phyloP scores from a whole-genome alignment of 64 coral and sea anemone genomes.

The Montipora efflorescens region DNA sequence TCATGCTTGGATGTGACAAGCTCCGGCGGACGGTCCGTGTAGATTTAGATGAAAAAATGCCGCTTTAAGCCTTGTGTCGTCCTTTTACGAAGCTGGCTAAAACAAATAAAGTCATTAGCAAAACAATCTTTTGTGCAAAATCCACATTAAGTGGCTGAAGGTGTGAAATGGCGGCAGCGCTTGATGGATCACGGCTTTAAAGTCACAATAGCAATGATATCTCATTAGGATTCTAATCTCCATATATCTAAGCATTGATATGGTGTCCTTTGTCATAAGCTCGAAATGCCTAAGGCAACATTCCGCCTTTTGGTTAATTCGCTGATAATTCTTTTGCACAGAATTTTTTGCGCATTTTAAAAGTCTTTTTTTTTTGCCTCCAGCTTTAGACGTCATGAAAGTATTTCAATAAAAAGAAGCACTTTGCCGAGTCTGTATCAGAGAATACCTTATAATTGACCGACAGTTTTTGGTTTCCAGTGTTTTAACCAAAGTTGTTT shows the following conservation, averaged over 20 bases:
- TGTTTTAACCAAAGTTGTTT: too few species aligned
- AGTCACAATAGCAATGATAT: constrained; percentile 37
- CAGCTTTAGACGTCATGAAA: too few species aligned
- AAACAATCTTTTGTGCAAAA: not conserved
- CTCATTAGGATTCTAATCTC: constrained; percentile 53
- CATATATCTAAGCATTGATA: not conserved
- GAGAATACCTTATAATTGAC: too few species aligned
- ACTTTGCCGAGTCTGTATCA: too few species aligned
- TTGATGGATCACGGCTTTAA: not conserved
- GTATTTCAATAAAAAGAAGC: too few species aligned
- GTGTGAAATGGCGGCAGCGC: constrained; percentile 7
- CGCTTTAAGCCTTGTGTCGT: not conserved
- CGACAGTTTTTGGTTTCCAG: too few species aligned
- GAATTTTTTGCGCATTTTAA: too few species aligned
- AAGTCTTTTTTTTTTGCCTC: too few species aligned
- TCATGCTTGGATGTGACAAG: not conserved
- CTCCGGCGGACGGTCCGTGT: not conserved
- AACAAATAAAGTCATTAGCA: constrained; percentile 51
- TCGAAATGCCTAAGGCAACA: not conserved
- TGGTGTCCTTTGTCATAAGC: not conserved
- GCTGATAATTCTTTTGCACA: not conserved
- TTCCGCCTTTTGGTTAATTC: not conserved
- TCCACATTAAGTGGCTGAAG: not conserved
- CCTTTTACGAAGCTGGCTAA: not conserved
- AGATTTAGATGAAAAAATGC: constrained; percentile 21